Conservation (phyloP, 2,113 vertebrate species). For the Sialia sialis region DNA sequence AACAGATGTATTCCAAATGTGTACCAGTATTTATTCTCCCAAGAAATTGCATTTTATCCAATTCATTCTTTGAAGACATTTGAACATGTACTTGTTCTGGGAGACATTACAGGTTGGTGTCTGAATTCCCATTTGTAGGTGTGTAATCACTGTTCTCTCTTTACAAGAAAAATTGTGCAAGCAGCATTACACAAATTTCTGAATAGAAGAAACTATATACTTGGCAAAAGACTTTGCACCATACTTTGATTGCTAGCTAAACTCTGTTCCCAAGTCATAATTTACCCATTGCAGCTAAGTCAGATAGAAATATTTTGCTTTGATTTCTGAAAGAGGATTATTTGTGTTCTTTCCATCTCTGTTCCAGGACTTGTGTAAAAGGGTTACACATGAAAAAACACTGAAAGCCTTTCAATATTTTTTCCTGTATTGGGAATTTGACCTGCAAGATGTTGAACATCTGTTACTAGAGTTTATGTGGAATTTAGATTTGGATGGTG, state of each 20-base stretch:
- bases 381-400: neutral
- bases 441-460: neutral
- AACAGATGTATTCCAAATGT: neutral
- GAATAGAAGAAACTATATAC: neutral
- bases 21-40: neutral
- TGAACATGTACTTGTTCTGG: neutral
- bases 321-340: conserved; percentile 5
- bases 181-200: neutral
- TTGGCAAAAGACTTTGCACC: neutral
- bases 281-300: neutral
- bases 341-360: neutral
- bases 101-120: neutral
- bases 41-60: neutral
- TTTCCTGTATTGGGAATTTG: neutral
- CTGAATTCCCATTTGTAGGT: neutral
- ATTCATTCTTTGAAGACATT: neutral
- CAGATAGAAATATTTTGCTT: neutral
- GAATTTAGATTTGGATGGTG: neutral
- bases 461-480: neutral
- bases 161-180: neutral
- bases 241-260: neutral
- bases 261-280: neutral
- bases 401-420: neutral
- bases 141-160: neutral
- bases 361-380: neutral